These are phyloP conservation scores for Elachura formosa DNA, from an alignment of 2,113 vertebrate genomes.

Conservation along the genomic window DNA sequence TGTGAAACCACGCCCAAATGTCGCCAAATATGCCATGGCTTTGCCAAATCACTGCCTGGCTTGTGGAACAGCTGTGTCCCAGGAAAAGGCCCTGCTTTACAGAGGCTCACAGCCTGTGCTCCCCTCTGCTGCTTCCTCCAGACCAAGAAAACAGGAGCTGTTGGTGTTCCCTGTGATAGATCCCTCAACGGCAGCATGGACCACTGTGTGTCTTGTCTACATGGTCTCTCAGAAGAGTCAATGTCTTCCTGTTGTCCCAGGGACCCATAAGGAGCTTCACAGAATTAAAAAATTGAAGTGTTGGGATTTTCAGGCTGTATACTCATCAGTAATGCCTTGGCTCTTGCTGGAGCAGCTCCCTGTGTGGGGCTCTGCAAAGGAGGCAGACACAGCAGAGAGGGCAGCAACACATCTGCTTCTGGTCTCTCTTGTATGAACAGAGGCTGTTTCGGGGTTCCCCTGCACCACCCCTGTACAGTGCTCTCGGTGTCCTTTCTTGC, in stretches of 20 bases:
- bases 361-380: background rate
- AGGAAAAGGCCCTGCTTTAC: background rate
- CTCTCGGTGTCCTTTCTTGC: background rate
- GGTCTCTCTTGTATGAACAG: background rate
- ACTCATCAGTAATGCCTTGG: background rate
- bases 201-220: accelerated
- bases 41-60: background rate
- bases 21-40: accelerated
- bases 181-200: accelerated
- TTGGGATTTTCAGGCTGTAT: background rate
- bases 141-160: background rate
- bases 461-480: accelerated
- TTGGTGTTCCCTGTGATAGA: background rate
- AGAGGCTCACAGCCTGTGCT: background rate
- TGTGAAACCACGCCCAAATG: background rate
- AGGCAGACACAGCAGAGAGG: background rate
- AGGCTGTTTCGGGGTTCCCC: background rate
- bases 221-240: background rate
- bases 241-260: background rate
- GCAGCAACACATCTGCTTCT: background rate
- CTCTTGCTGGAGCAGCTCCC: background rate
- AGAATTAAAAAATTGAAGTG: background rate
- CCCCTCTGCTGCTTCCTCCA: background rate
- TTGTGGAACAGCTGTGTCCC: background rate
- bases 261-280: accelerated